Percentiles rank a stretch among this genome's conserved stretches.
Evolutionary conservation across 1,140 invertebrate species (phyloP).

Genomic region (Scylla paramamosain): DNA sequence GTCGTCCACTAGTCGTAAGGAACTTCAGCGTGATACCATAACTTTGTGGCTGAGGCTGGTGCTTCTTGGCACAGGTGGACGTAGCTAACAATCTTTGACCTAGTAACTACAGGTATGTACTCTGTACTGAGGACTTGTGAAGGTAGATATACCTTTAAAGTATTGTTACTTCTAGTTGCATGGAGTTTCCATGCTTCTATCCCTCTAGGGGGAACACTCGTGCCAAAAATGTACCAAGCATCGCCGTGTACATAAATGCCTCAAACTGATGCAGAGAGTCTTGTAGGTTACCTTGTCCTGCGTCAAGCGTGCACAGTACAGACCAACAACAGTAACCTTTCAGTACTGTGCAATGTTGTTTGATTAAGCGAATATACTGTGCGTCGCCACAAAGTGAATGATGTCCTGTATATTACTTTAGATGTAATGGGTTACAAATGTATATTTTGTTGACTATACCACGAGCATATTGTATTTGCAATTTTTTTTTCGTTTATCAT

Average conservation of each 20-base stretch:
- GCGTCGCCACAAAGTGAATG: too few species aligned
- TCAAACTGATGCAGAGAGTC: not conserved
- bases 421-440: too few species aligned
- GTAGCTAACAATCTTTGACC: too few species aligned
- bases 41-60: not conserved
- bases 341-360: too few species aligned
- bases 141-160: not conserved
- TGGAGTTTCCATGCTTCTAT: not conserved
- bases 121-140: not conserved
- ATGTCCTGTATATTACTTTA: too few species aligned
- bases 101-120: not conserved
- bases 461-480: too few species aligned
- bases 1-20: conserved; percentile 61
- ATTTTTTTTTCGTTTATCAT: too few species aligned
- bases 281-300: not conserved
- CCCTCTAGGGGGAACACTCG: not conserved
- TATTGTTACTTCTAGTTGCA: not conserved
- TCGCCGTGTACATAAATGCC: not conserved
- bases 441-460: too few species aligned
- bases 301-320: not conserved
- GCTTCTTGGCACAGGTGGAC: not conserved
- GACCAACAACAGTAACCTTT: not conserved
- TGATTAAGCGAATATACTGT: too few species aligned
- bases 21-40: conserved; percentile 21
- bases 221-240: not conserved